Evolutionary conservation across 2,888 invertebrate species (phyloP).

Genomic region (Geotrupes spiniger): DNA sequence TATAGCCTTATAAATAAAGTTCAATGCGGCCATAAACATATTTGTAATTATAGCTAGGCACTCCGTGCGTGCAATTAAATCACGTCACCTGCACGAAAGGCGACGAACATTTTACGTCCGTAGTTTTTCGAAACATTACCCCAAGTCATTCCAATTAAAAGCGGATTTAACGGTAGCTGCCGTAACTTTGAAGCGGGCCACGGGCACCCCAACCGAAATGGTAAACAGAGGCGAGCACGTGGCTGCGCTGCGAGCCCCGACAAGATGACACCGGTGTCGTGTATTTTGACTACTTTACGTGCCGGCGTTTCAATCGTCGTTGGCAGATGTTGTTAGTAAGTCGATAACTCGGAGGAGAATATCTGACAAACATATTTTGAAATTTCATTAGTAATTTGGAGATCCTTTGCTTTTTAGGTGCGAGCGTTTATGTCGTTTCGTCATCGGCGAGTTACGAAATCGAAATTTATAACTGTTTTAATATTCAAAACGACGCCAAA

Average conservation of each 20-base stretch:
- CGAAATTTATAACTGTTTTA: no score
- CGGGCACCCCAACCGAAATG: not conserved
- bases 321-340: slow-evolving; percentile 3
- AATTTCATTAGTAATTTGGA: no score
- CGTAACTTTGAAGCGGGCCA: not conserved
- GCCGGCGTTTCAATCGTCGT: not conserved
- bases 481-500: no score
- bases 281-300: slow-evolving; percentile 7
- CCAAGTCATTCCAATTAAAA: slow-evolving; percentile 2
- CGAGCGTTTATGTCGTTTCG: no score
- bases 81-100: no score
- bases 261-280: slow-evolving; percentile 2
- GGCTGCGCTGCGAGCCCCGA: not conserved
- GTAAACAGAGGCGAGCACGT: slow-evolving; percentile 2
- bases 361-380: no score
- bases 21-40: no score
- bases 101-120: not conserved
- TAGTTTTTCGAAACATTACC: not conserved
- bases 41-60: no score
- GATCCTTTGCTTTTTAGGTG: no score
- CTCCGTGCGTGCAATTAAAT: no score
- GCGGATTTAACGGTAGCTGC: not conserved
- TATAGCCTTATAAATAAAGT: no score
- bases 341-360: not conserved
- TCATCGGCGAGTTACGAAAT: no score